Evolutionary conservation across 2,888 invertebrate species (phyloP).

Genomic region (Schizaphis graminum): DNA sequence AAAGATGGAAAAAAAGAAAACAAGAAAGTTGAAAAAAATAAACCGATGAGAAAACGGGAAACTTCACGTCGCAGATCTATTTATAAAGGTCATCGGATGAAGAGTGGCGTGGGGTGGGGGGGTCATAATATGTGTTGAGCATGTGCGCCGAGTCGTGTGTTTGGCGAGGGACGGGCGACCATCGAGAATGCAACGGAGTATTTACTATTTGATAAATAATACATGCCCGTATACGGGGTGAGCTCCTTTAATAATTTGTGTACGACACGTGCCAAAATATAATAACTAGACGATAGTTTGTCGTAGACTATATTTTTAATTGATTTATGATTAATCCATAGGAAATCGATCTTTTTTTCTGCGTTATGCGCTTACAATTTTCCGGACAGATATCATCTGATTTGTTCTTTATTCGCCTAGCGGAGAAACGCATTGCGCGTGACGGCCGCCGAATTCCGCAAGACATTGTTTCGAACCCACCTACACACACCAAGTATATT

Average conservation of each 20-base stretch:
- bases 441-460: not conserved
- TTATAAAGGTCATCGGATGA: conserved; percentile 29
- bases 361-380: too few relatives aligned
- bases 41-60: conserved; percentile 26
- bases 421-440: not conserved
- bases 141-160: not conserved
- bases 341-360: too few relatives aligned
- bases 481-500: not conserved
- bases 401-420: too few relatives aligned
- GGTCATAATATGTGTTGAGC: conserved; percentile 1
- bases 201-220: conserved; percentile 15
- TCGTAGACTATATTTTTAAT: not conserved
- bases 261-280: not conserved
- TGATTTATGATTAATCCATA: not conserved
- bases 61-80: conserved; percentile 56
- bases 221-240: not conserved
- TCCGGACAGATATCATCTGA: not conserved
- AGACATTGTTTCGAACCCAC: not conserved
- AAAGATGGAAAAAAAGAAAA: conserved; percentile 21
- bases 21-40: conserved; percentile 26
- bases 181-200: not conserved
- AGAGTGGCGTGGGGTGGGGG: too few relatives aligned
- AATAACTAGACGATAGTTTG: not conserved
- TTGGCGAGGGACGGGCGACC: not conserved
- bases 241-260: too few relatives aligned